A percentile compares a stretch with the other conserved stretches of the same genome.
These are phyloP conservation scores for Pocillopora meandrina DNA, from an alignment of 92 coral and sea anemone species.

Conservation along the genomic window DNA sequence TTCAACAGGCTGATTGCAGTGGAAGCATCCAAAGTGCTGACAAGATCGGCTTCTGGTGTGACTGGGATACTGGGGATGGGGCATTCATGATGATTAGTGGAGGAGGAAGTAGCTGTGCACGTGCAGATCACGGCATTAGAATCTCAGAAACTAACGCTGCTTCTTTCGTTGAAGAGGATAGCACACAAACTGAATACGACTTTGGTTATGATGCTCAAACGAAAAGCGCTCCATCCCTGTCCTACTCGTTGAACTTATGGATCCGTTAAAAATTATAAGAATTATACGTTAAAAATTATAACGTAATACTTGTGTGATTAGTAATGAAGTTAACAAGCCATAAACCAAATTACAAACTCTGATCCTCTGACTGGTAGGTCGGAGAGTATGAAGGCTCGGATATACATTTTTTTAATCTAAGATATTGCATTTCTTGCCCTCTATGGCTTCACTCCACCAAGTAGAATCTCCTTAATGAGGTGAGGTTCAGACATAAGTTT, in stretches of 20 bases:
- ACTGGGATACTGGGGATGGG: slow-evolving; percentile 30
- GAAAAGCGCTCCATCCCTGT: not conserved
- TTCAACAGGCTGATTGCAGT: slow-evolving; percentile 28
- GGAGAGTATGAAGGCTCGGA: too few species aligned
- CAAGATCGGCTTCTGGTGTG: not conserved
- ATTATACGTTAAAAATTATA: too few species aligned
- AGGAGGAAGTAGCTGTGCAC: slow-evolving; percentile 22
- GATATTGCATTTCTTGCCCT: too few species aligned
- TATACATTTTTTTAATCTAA: too few species aligned
- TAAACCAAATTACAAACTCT: too few species aligned
- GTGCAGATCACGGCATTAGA: slow-evolving; percentile 43
- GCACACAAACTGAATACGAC: not conserved
- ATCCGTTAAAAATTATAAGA: not conserved
- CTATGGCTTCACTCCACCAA: too few species aligned
- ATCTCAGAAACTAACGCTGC: slow-evolving; percentile 36
- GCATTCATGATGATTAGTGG: slow-evolving; percentile 53
- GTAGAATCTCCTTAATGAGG: too few species aligned
- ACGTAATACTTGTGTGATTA: too few species aligned
- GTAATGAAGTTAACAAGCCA: too few species aligned
- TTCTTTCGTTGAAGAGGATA: slow-evolving; percentile 8
- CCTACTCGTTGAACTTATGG: slow-evolving; percentile 28
- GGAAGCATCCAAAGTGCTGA: slow-evolving; percentile 18
- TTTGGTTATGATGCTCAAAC: slow-evolving; percentile 18
- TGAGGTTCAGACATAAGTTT: too few species aligned
- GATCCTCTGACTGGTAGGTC: too few species aligned